Percentiles rank a stretch among this genome's conserved stretches.
Conservation (phyloP, 2,888 invertebrate species). For the Eumacrocentrus americanus region DNA sequence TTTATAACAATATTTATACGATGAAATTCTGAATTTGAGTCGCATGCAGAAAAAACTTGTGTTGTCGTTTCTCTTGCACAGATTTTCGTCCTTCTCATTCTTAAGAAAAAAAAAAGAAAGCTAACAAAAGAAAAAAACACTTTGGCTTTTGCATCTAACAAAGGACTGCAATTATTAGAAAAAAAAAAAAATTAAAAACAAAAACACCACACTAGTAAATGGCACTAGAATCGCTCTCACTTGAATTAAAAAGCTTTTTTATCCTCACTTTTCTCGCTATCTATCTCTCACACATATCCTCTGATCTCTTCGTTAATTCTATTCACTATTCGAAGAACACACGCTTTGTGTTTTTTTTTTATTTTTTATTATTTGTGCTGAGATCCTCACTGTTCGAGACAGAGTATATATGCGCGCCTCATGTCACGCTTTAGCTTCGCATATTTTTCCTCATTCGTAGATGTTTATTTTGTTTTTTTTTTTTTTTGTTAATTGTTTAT, state of each 20-base stretch:
- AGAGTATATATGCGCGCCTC: slow-evolving; percentile 5
- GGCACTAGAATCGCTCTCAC: slow-evolving; percentile 65
- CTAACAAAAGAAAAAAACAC: slow-evolving; percentile 56
- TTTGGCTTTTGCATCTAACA: slow-evolving; percentile 65
- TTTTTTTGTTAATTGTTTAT: slow-evolving; percentile 11
- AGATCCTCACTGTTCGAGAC: slow-evolving; percentile 9
- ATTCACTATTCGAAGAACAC: slow-evolving; percentile 47
- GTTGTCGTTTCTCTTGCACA: slow-evolving; percentile 61
- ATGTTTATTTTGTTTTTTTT: slow-evolving; percentile 12
- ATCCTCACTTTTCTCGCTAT: slow-evolving; percentile 39
- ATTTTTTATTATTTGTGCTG: slow-evolving; percentile 15
- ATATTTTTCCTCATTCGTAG: slow-evolving; percentile 21
- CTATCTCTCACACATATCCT: slow-evolving; percentile 47
- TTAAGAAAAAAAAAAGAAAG: slow-evolving; percentile 10
- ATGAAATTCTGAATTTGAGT: slow-evolving; percentile 60
- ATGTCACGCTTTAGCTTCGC: slow-evolving; percentile 15
- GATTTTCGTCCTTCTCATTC: slow-evolving; percentile 43
- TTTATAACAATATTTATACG: slow-evolving; percentile 67
- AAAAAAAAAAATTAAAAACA: slow-evolving; percentile 42
- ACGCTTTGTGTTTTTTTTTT: slow-evolving; percentile 37
- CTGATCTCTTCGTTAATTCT: slow-evolving; percentile 6
- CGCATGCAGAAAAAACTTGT: slow-evolving; percentile 59
- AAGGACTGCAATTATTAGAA: slow-evolving; percentile 51
- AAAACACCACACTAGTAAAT: slow-evolving; percentile 65
- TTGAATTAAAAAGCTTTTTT: slow-evolving; percentile 41